A percentile compares a stretch with the other conserved stretches of the same genome.
Evolutionary conservation across 2,113 vertebrate genomes (phyloP).

Genomic region (Acanthochromis polyacanthus): DNA sequence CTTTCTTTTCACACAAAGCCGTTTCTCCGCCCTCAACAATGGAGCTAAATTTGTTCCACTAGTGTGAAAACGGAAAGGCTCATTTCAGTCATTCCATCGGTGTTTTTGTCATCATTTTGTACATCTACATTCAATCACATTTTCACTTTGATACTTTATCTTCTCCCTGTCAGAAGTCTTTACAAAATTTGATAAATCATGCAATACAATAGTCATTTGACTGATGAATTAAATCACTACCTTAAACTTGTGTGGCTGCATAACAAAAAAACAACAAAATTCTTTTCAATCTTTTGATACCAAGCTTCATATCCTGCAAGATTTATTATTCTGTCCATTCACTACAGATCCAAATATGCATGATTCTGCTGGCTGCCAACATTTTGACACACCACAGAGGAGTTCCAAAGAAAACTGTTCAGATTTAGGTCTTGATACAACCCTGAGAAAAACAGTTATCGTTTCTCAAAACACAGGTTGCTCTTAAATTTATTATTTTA

Average conservation of each 20-base stretch:
- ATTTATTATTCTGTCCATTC: slow-evolving; percentile 8
- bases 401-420: slow-evolving; percentile 20
- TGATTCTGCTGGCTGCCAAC: slow-evolving; percentile 3
- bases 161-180: neutral
- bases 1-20: neutral
- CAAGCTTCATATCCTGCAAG: neutral
- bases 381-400: slow-evolving; percentile 10
- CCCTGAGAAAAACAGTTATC: neutral
- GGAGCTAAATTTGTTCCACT: too few species aligned
- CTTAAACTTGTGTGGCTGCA: neutral
- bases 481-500: slow-evolving; percentile 8
- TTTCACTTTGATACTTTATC: too few species aligned
- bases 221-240: neutral
- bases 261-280: neutral
- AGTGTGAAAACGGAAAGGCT: neutral
- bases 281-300: neutral
- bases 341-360: neutral
- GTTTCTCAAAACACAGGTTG: slow-evolving; percentile 21
- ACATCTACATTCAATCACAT: neutral
- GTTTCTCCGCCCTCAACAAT: neutral
- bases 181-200: neutral
- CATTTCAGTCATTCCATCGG: neutral
- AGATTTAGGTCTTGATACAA: neutral
- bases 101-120: neutral
- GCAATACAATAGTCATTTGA: neutral